phyloP scores from a whole-genome alignment of 30 jellyfish, hydroid and myxozoan genomes.

The Rhopilema esculentum region DNA sequence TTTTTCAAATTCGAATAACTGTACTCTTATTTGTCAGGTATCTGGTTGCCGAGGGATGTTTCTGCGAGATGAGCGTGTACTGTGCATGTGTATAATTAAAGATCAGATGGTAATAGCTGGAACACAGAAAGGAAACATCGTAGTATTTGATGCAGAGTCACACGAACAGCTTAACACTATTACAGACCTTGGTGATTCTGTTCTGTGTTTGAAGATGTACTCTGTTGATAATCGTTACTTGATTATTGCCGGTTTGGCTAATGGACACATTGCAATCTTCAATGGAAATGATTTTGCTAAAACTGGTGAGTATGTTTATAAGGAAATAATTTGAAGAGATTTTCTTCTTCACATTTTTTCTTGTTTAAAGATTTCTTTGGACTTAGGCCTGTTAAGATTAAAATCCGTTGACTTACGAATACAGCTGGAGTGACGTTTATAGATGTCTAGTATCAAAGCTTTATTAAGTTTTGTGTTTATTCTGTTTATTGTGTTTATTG shows the following conservation, averaged over 20 bases:
- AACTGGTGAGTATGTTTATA: slow-evolving; percentile 51
- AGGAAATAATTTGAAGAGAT: neutral
- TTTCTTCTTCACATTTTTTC: neutral
- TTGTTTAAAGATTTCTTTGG: neutral
- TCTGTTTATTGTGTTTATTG: no score
- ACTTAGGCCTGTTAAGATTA: no score
- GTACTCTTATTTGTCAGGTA: neutral
- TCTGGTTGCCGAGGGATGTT: slow-evolving; percentile 84
- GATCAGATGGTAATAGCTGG: slow-evolving; percentile 74
- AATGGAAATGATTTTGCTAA: slow-evolving; percentile 36
- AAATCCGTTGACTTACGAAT: no score
- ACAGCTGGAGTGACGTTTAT: no score
- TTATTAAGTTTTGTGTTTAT: no score
- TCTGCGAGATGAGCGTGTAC: slow-evolving; percentile 75
- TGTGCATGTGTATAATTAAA: slow-evolving; percentile 74
- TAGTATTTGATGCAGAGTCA: slow-evolving; percentile 69
- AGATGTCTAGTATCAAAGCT: no score
- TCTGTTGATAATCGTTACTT: slow-evolving; percentile 21
- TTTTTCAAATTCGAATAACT: neutral
- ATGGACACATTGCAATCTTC: slow-evolving; percentile 73
- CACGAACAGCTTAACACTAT: slow-evolving; percentile 40
- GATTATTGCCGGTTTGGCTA: slow-evolving; percentile 78
- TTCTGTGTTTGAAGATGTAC: slow-evolving; percentile 56
- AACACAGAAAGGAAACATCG: slow-evolving; percentile 70
- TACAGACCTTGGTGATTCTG: slow-evolving; percentile 70